Conservation (phyloP, 35 echinoderm and acorn worm genomes). For the Patiria miniata region DNA sequence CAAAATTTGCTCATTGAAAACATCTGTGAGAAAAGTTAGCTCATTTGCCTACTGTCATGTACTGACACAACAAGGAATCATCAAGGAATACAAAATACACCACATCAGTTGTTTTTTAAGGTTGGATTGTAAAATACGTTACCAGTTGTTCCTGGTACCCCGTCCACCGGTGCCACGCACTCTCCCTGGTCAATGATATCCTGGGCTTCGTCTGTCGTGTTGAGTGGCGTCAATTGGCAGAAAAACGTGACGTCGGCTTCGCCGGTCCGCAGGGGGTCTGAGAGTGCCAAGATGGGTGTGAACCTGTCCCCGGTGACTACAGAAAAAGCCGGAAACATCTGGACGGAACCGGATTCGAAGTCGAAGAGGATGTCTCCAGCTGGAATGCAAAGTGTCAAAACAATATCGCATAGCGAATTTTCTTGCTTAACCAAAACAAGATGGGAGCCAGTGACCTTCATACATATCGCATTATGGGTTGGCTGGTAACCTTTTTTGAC, state of each 20-base stretch:
- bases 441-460: too few relatives aligned
- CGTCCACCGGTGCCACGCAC: constrained; percentile 46
- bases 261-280: constrained; percentile 24
- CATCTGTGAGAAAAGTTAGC: too few relatives aligned
- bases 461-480: too few relatives aligned
- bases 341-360: constrained; percentile 60
- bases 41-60: too few relatives aligned
- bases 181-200: constrained; percentile 54
- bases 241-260: constrained; percentile 68
- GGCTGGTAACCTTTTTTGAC: too few relatives aligned
- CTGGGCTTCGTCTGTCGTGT: constrained; percentile 46
- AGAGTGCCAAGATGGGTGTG: constrained; percentile 55
- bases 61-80: too few relatives aligned
- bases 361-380: constrained; percentile 40
- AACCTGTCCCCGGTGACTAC: constrained; percentile 30
- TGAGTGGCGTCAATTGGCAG: constrained; percentile 65
- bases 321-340: constrained; percentile 56
- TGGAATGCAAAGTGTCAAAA: background rate
- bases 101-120: too few relatives aligned
- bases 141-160: background rate
- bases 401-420: too few relatives aligned
- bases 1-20: too few relatives aligned
- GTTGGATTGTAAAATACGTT: too few relatives aligned
- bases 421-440: too few relatives aligned
- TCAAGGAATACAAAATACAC: too few relatives aligned